Evolutionary conservation across 2,888 invertebrate genomes (phyloP), one percentile per base, ranked within the genome.

Genomic region (Ornithoptera alexandrae): DNA sequence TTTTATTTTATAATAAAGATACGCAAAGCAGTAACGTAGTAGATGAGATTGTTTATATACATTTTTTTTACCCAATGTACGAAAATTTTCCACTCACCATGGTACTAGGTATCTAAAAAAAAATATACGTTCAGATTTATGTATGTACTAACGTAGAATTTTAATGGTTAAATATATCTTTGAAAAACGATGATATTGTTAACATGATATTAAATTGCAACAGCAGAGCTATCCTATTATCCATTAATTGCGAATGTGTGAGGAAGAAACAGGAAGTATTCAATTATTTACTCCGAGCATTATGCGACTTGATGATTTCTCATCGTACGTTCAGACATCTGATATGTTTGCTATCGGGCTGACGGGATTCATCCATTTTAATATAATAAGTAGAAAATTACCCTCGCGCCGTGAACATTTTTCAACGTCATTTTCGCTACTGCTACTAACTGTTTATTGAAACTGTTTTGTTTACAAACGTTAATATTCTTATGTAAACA

Each of bases 261-360:
- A 60, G 64, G 60, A 64, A 68, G 60, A 59, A 62, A 65, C 65
- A 62, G 65, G 69, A 69, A 65, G 62, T 50, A 69, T 65, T 69
- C 50, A 66, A 66, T 66, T 68, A 68, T 68, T 61, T 65, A 62
- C 20, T 36, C 30, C 7, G 24, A 62, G 57, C 20, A 42, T 65
- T 62, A 65, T 50, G 58, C 39, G 62, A 59, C 62, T 70, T 62
- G 58, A 59, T 70, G 66, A 59, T 36, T 70, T 24, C 50, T 24
- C 63, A 53, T 66, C 36, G 42, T 58, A 30, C 58, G 22, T 22
- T 63, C 20, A 65, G 61, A 65, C 46, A 62, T 65, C 53, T 69
- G 58, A 65, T 62, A 69, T 66, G 69, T 59, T 68, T 61, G 39
- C 60, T n/a, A 24, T 63, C 24, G 15, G 39, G 61, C 20, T 36